Base-by-base conservation (phyloP, 2,113 vertebrate species). In the Penelope pileata region DNA sequence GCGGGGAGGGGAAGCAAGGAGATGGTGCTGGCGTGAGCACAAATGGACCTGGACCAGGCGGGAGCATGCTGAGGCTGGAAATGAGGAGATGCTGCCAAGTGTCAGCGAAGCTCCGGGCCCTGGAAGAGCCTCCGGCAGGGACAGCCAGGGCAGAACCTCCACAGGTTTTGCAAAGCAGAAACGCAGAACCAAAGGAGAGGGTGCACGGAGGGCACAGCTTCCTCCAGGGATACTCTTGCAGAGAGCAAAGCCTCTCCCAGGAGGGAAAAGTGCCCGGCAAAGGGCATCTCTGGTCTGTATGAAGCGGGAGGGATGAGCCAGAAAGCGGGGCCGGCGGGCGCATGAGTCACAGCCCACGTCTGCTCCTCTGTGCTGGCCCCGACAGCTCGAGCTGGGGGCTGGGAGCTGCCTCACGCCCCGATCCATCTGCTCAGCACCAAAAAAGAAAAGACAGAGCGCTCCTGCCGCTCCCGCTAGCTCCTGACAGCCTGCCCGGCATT, bases 401-500 rank as follows among this genome's bases (percentile, higher is more conserved):
- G 91, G 87, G 87, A 96, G 96, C 92, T 94, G 92, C 90, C 84
- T 86, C 92, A 56, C 80, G 88, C 94, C 91, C 10, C 34, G 90
- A 91, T 96, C 95, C 95, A 96, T 97, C 93, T 95, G 96, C 78
- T 94, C 93, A 96, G 77, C 94, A 93, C 13, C 10, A 78, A 94
- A 96, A 91, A 96, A 85, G 90, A 89, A 88, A 94, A 93, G 72
- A 59, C 85, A 78, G 87, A 50, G 69, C 72, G 80, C 90, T 96
- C 95, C 94, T 87, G 92, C 91, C 68, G 8, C 73, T 54, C 64
- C 68, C 29, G 5, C 88, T 95, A 95, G 76, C 86, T 48, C 78
- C 89, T 4, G 1, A 22, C 78, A 95, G 90, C 94, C 91, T 96
- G 93, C 58, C 67, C 87, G 94, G 85, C 77, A 81, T 84, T 93